Conservation (phyloP, 2,888 invertebrate species). For the Macrosoma leucophasiata region DNA sequence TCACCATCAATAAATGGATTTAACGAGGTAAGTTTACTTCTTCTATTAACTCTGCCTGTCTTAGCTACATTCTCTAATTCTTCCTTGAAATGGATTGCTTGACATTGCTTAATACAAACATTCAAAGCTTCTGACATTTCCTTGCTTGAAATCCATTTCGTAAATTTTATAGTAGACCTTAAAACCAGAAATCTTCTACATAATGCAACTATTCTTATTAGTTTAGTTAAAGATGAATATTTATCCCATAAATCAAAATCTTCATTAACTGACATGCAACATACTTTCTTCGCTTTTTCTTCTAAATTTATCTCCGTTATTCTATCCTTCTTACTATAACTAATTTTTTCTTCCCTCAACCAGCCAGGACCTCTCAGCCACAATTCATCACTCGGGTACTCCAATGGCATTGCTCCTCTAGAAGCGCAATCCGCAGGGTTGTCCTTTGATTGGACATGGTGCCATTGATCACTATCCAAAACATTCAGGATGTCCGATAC, state of each 20-base stretch:
- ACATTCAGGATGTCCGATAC: constrained; percentile 21
- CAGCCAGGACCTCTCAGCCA: constrained; percentile 23
- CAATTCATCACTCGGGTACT: constrained; percentile 5
- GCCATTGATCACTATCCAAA: constrained; percentile 20
- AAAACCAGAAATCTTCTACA: constrained; percentile 18
- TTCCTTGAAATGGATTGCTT: constrained; percentile 4
- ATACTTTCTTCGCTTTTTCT: constrained; percentile 4
- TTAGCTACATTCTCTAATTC: constrained; percentile 4
- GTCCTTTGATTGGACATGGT: constrained; percentile 16
- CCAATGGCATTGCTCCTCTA: constrained; percentile 20
- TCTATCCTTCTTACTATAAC: constrained; percentile 1
- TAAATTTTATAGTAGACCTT: neutral
- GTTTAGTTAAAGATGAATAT: constrained; percentile 17
- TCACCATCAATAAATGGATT: constrained; percentile 23
- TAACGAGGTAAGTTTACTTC: constrained; percentile 17
- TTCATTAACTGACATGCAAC: neutral
- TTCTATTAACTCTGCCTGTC: constrained; percentile 7
- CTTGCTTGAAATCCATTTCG: constrained; percentile 9
- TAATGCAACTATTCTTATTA: constrained; percentile 18
- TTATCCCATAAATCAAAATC: constrained; percentile 11
- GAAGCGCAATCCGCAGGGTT: constrained; percentile 32
- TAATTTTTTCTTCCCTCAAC: constrained; percentile 8
- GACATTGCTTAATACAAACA: constrained; percentile 9
- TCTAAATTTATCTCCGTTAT: constrained; percentile 9
- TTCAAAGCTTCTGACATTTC: constrained; percentile 14